Evolutionary conservation across 2,888 invertebrate species (phyloP), one percentile per base, ranked within the genome.

Genomic region (Clistopyga incitator): DNA sequence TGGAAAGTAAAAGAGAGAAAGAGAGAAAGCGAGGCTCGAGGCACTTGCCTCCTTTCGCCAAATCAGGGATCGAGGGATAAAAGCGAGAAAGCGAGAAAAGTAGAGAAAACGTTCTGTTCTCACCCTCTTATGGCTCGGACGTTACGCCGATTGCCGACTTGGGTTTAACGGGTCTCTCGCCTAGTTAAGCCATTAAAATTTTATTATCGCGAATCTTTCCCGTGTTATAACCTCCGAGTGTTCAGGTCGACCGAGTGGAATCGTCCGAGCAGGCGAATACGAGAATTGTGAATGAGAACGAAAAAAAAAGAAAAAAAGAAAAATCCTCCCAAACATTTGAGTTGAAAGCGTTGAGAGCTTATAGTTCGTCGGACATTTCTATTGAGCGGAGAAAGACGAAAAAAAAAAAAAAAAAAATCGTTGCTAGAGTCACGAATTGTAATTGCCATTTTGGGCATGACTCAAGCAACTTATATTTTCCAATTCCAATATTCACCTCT

Each of bases 171-270:
- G 34, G 74, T 81, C 81, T 84, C 78, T 84, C 81, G 84, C 72
- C 87, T 90, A 85, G 88, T 90, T 90, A 89, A 88, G 86, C 86
- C 86, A 88, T 90, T 89, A 90, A 90, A 88, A 90, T 90, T 90
- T 90, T 90, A 90, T 90, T 90, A 86, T 88, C 79, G 72, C 83
- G 86, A 88, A 89, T 89, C 87, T 86, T 88, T 89, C 81, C 78
- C 83, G 71, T 71, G 68, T 59, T 78, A 78, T 75, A 81, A 81
- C 81, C 84, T 68, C 81, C 70, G 70, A 47, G 78, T 64, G 81
- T 64, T 68, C 78, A 59, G 74, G 67, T 78, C 74, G 78, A 78
- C 70, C 81, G 23, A 82, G 78, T 61, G 74, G 64, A 78, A 84
- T 61, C 78, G 79, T 78, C 47, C 72, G 80, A 65, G 50, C 70